Conservation (phyloP, 2,797 vertebrate genomes). For the Poecilia picta region DNA sequence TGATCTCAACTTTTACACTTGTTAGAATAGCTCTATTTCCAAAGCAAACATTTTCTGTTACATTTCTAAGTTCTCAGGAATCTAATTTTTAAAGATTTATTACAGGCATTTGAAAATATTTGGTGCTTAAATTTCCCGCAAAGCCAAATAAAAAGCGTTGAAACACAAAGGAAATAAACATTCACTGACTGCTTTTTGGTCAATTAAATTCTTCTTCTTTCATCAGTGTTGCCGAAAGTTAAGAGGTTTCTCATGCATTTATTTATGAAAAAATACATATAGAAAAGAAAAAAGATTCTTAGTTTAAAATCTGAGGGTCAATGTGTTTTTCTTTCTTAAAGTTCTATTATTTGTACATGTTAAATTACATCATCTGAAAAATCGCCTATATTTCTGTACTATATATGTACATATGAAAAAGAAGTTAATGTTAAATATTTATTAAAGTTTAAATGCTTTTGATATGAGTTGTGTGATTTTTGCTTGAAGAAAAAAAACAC, state of each 20-base stretch:
- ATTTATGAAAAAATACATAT: constrained; percentile 44
- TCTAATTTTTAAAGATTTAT: constrained; percentile 22
- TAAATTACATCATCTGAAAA: constrained; percentile 76
- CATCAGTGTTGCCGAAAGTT: constrained; percentile 41
- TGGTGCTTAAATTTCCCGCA: constrained; percentile 43
- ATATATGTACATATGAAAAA: constrained; percentile 92
- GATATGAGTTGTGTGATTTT: constrained; percentile 72
- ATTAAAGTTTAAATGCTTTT: constrained; percentile 91
- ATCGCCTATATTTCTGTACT: constrained; percentile 80
- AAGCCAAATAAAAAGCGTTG: constrained; percentile 23
- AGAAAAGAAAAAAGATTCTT: constrained; percentile 57
- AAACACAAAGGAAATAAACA: constrained; percentile 5
- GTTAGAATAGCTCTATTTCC: constrained; percentile 28
- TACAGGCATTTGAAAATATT: constrained; percentile 32
- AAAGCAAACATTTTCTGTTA: constrained; percentile 23
- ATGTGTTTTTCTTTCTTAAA: constrained; percentile 61
- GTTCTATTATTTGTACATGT: constrained; percentile 74
- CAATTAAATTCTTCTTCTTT: constrained; percentile 37
- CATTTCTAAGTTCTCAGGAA: constrained; percentile 59
- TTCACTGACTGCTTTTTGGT: constrained; percentile 28
- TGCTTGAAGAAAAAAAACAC: constrained; percentile 2
- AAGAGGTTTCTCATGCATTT: constrained; percentile 59
- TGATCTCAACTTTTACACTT: constrained; percentile 32
- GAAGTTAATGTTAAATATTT: constrained; percentile 94
- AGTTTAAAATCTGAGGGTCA: constrained; percentile 75